Conservation (phyloP, 2,797 vertebrate genomes). For the Gambusia yucatana region DNA sequence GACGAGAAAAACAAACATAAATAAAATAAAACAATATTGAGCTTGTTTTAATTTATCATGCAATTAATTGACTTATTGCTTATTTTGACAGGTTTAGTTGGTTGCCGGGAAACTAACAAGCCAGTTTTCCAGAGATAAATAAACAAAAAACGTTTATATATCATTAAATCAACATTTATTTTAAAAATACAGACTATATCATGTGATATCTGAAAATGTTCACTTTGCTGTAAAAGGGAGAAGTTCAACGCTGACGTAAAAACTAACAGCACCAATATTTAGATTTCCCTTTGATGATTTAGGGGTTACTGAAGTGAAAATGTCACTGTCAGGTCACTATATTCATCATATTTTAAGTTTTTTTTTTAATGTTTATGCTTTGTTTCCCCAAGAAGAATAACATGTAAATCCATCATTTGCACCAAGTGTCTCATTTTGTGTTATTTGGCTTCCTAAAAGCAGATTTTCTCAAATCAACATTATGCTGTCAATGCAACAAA, state of each 20-base stretch:
- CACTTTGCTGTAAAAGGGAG: neutral
- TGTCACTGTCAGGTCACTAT: neutral
- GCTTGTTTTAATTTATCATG: too few relatives aligned
- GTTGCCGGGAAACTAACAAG: neutral
- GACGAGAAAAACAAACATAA: too few relatives aligned
- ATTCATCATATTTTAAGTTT: neutral
- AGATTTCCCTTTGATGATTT: neutral
- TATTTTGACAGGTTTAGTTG: too few relatives aligned
- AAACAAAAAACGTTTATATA: neutral
- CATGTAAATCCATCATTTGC: neutral
- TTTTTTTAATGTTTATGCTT: neutral
- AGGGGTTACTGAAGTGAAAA: neutral
- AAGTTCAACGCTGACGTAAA: neutral
- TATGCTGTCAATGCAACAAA: constrained; percentile 16
- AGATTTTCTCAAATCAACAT: constrained; percentile 26
- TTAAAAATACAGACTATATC: neutral
- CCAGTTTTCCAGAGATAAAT: neutral
- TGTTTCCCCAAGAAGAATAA: neutral
- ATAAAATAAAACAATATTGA: too few relatives aligned
- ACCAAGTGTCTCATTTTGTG: neutral
- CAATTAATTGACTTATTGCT: too few relatives aligned
- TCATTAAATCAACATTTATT: neutral
- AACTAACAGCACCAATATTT: neutral
- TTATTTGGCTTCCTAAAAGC: neutral
- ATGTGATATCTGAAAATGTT: neutral